Conservation (phyloP, 2,888 invertebrate genomes). For the Ceratothoa steindachneri region DNA sequence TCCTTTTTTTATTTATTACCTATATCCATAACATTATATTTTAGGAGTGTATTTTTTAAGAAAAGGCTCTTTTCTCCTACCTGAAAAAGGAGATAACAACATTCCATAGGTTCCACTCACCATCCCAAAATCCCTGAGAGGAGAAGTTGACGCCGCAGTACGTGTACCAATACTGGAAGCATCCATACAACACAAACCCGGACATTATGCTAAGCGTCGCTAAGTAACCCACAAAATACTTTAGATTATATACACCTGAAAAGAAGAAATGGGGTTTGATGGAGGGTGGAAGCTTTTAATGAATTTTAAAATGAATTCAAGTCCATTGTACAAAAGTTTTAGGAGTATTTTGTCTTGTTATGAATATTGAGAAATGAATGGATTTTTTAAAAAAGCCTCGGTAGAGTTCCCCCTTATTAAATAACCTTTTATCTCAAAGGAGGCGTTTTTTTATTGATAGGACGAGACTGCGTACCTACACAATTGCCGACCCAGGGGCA, state of each 20-base stretch:
- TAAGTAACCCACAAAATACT: slow-evolving; percentile 48
- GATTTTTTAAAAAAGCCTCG: too few relatives aligned
- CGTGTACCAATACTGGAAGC: slow-evolving; percentile 45
- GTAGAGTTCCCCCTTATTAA: too few relatives aligned
- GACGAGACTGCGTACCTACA: slow-evolving; percentile 83
- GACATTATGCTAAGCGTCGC: slow-evolving; percentile 44
- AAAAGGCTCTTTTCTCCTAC: too few relatives aligned
- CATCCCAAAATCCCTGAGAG: slow-evolving; percentile 43
- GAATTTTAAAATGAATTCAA: not conserved
- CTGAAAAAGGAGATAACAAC: too few relatives aligned
- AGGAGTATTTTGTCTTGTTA: too few relatives aligned
- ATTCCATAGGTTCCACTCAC: slow-evolving; percentile 19
- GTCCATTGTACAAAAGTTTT: not conserved
- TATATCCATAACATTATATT: too few relatives aligned
- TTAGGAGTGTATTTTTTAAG: too few relatives aligned
- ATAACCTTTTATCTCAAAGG: too few relatives aligned
- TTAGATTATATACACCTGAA: slow-evolving; percentile 67
- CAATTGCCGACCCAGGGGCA: slow-evolving; percentile 99
- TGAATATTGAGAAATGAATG: too few relatives aligned
- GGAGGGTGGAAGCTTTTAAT: not conserved
- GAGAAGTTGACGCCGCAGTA: slow-evolving; percentile 31
- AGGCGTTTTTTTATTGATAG: too few relatives aligned
- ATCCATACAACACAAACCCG: slow-evolving; percentile 45
- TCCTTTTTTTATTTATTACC: too few relatives aligned
- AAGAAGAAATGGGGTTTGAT: too few relatives aligned